These are phyloP conservation scores for Megalurothrips usitatus DNA, from an alignment of 2,888 invertebrate species.

Conservation along the genomic window DNA sequence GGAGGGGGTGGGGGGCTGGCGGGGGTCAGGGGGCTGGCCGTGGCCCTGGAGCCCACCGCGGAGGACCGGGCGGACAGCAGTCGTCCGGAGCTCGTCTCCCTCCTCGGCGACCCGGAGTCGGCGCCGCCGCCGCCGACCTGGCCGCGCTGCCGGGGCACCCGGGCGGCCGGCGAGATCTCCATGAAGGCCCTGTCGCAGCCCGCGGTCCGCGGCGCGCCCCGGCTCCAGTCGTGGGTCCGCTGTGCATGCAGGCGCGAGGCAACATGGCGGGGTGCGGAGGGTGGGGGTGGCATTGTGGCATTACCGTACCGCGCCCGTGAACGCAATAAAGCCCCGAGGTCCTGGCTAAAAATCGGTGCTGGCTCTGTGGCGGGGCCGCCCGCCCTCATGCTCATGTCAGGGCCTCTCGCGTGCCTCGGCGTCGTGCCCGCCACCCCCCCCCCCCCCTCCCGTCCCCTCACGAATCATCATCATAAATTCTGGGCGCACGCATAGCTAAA, in stretches of 20 bases:
- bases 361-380: too few species aligned
- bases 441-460: not conserved
- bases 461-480: too few species aligned
- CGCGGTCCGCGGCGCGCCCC: not conserved
- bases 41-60: not conserved
- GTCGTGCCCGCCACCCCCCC: not conserved
- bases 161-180: not conserved
- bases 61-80: not conserved
- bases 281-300: not conserved
- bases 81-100: not conserved
- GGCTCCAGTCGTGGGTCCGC: constrained; percentile 2
- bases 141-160: not conserved
- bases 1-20: not conserved
- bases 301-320: not conserved
- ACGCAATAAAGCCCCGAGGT: too few species aligned
- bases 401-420: not conserved
- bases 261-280: not conserved
- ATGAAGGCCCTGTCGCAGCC: constrained; percentile 11
- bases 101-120: not conserved
- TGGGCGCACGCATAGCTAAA: too few species aligned
- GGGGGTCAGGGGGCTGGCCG: not conserved
- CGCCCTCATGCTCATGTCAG: not conserved
- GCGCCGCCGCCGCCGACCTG: not conserved
- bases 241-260: not conserved
- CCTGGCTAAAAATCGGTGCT: too few species aligned